These are phyloP conservation scores for Atrina japonica DNA, from an alignment of 2,888 invertebrate species.

Conservation along the genomic window DNA sequence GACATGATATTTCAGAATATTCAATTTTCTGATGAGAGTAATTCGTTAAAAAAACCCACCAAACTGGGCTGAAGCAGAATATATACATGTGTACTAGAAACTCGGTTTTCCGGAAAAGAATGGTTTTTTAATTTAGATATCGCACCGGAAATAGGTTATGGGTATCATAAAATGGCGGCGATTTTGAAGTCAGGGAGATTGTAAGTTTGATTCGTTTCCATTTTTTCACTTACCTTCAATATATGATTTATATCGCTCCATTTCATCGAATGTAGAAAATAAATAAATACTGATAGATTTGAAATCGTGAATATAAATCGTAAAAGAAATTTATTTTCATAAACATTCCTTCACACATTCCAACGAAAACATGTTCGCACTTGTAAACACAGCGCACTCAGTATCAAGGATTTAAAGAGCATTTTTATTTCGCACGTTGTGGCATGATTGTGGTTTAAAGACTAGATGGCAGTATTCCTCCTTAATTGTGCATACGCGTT, in stretches of 20 bases:
- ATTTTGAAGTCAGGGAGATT: slow-evolving; percentile 20
- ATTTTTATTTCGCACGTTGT: slow-evolving; percentile 33
- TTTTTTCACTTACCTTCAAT: not conserved
- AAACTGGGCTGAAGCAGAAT: too few relatives aligned
- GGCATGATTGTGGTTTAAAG: slow-evolving; percentile 14
- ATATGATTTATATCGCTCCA: too few relatives aligned
- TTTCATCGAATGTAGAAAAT: too few relatives aligned
- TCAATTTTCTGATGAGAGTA: too few relatives aligned
- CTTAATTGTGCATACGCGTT: not conserved
- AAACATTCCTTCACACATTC: not conserved
- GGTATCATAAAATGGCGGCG: slow-evolving; percentile 36
- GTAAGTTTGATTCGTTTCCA: not conserved
- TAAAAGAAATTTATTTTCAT: not conserved
- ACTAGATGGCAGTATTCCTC: not conserved
- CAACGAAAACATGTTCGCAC: slow-evolving; percentile 29
- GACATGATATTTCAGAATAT: too few relatives aligned
- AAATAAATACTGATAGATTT: too few relatives aligned
- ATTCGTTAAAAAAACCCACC: too few relatives aligned
- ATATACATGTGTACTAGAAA: too few relatives aligned
- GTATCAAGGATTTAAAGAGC: not conserved
- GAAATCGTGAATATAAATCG: not conserved
- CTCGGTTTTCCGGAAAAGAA: not conserved
- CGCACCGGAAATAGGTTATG: slow-evolving; percentile 18
- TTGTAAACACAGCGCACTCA: not conserved
- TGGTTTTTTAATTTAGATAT: not conserved